Evolutionary conservation across 2,888 invertebrate genomes (phyloP), one percentile per base, ranked within the genome.

Genomic region (Dryadula phaetusa): DNA sequence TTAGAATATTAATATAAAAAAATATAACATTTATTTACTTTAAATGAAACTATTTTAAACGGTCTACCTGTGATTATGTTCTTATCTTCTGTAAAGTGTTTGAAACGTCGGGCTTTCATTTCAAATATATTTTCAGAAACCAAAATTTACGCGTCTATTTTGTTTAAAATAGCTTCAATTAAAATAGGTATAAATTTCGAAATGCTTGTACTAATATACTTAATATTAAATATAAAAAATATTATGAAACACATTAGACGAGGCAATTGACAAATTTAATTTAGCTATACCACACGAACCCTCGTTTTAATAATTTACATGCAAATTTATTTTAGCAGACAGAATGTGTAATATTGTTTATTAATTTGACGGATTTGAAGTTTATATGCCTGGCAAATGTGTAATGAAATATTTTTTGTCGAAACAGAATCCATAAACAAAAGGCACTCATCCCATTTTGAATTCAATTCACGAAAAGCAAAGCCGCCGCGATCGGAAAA

Each of bases 401-500:
- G 61, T 73, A 72, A 70, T 72, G 70, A 73, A 68, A 70, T 67
- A 69, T 72, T 67, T 72, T 67, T 69, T 67, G 64, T 74, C 69
- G 71, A 78, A 79, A 75, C 76, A 74, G 74, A 75, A 76, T 82
- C 72, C 75, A 76, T 79, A 80, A 83, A 82, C 81, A 81, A 82
- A 79, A 77, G 76, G 75, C 76, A 76, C 72, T 80, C 78, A 80
- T 79, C 77, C 79, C 76, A 77, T 78, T 79, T 82, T 80, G 81
- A 80, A 83, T 83, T 80, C 79, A 76, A 80, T 82, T 76, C 82
- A 78, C 77, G 79, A 71, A 77, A 77, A 77, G 78, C 77, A 80
- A 81, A 78, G 75, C 81, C 80, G 72, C 61, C 58, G 69, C 70
- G 62, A 69, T 76, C 70, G 71, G 64, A 72, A 69, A 71, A 72